A percentile compares a stretch with the other conserved stretches of the same genome.
phyloP scores from a whole-genome alignment of 2,113 vertebrate genomes.

The Myiagra hebetior region DNA sequence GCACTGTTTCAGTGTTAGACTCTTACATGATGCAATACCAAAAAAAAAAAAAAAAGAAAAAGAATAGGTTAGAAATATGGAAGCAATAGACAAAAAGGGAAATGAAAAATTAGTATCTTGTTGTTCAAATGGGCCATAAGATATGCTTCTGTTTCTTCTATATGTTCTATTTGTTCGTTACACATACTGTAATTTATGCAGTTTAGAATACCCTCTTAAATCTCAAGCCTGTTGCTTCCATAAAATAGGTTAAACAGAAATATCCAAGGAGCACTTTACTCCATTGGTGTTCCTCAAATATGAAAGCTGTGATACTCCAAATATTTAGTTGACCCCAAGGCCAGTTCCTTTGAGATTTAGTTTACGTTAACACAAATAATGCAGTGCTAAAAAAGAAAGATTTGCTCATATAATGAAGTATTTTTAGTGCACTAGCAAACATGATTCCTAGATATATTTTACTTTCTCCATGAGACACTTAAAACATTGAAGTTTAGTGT shows the following conservation, averaged over 20 bases:
- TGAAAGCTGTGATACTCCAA: not conserved
- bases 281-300: not conserved
- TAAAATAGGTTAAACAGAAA: not conserved
- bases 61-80: not conserved
- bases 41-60: not conserved
- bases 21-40: not conserved
- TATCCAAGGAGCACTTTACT: not conserved
- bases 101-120: not conserved
- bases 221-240: not conserved
- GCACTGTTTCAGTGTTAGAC: not conserved
- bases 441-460: not conserved
- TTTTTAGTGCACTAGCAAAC: not conserved
- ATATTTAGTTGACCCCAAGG: not conserved
- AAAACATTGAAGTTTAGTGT: not conserved
- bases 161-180: not conserved
- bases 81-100: not conserved
- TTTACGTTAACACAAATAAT: not conserved
- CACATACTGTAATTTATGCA: not conserved
- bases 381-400: not conserved
- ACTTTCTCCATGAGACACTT: not conserved
- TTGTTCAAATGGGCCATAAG: not conserved
- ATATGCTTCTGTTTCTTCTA: not conserved
- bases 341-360: not conserved
- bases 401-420: not conserved
- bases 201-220: not conserved